phyloP scores from a whole-genome alignment of 2,113 vertebrate genomes.

The Halcyon malimbica region DNA sequence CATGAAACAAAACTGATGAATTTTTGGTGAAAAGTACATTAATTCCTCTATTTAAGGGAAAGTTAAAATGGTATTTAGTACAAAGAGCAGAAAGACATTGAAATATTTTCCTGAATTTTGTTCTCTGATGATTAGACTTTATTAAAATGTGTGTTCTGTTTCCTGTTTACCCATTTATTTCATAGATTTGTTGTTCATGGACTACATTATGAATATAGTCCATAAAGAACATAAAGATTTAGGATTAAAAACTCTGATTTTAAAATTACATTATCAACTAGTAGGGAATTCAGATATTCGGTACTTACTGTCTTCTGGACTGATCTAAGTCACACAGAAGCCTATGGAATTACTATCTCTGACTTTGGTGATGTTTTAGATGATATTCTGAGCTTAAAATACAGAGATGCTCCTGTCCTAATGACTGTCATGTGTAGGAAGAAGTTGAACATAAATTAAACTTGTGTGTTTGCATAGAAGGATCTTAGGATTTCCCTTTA shows the following conservation, averaged over 20 bases:
- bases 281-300: background rate
- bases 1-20: background rate
- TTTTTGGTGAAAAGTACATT: background rate
- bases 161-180: background rate
- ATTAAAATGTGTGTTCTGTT: background rate
- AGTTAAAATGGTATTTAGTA: background rate
- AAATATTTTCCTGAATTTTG: background rate
- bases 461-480: background rate
- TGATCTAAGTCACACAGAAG: background rate
- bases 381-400: background rate
- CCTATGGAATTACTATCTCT: background rate
- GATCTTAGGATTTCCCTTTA: background rate
- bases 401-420: background rate
- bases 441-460: background rate
- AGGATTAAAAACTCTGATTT: background rate
- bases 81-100: background rate
- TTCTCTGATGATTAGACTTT: background rate
- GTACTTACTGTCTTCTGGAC: background rate
- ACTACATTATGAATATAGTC: background rate
- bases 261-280: background rate
- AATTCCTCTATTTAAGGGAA: background rate
- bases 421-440: background rate
- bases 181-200: background rate
- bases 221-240: background rate
- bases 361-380: background rate